Base-by-base conservation (phyloP, 2,888 invertebrate species). In the Linhomoeus sp. region DNA sequence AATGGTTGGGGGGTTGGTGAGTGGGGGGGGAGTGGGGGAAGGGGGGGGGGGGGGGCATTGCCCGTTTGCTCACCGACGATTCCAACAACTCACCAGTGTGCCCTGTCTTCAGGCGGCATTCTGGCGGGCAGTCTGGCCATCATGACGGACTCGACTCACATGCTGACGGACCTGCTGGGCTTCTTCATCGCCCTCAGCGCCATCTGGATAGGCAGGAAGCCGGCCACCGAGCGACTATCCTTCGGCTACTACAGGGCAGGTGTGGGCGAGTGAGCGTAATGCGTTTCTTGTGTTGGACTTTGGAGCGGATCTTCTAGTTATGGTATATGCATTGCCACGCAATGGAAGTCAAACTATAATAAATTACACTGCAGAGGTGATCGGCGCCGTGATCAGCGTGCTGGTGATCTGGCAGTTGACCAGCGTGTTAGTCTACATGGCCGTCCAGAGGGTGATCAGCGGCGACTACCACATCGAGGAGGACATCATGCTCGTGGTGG, bases 331-430 rank as follows among this genome's bases (percentile, higher is more conserved):
- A n/a, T n/a, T n/a, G n/a, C n/a, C n/a, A n/a, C n/a, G n/a, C n/a
- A n/a, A n/a, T n/a, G n/a, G n/a, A n/a, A n/a, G n/a, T n/a, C 14
- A n/a, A 12, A 33, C 9, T 12, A 33, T 15, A 33, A 33, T 15
- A 33, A 33, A 12, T 9, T 15, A 33, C 33, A 12, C 23, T 52
- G 39, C 62, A 70, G 74, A 74, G 61, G 88, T 94, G 9, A 81
- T 92, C 53, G 92, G 92, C n/a, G 92, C 92, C 1, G 68, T 92
- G 51, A 80, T 83, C 3, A 92, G 92, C 0, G 88, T 97, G 1
- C 73, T 94, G 1, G 74, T 94, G 65, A 88, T 97, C 62, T 97
- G 94, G 94, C 81, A 92, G 50, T 82, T 94, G 43, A 97, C 94
- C 0, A 92, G 84, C 5, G 76, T 94, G 22, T 72, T 97, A 46